Evolutionary conservation across 30 jellyfish, hydroid and myxozoan species (phyloP).

Genomic region (Aurelia coerulea): DNA sequence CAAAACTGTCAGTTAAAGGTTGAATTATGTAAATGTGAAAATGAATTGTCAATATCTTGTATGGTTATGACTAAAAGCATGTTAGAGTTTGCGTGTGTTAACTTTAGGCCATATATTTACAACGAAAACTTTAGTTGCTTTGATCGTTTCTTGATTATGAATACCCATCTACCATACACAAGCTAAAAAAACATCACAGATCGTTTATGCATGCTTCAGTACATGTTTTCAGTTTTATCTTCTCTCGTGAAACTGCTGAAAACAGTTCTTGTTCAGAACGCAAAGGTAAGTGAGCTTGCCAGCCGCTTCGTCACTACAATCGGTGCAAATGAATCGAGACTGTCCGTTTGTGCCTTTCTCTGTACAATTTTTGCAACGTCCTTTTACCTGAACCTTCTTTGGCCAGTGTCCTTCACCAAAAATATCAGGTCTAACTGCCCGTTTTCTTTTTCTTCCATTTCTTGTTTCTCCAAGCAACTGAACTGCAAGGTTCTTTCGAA

Average conservation of each 20-base stretch:
- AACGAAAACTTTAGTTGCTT: background rate
- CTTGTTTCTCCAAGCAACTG: too few relatives aligned
- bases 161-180: background rate
- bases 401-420: too few relatives aligned
- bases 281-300: constrained; percentile 11
- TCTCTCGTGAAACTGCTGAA: background rate
- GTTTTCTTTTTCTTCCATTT: too few relatives aligned
- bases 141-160: background rate
- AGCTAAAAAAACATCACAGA: background rate
- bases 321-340: constrained; percentile 22
- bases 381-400: too few relatives aligned
- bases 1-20: background rate
- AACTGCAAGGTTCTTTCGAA: too few relatives aligned
- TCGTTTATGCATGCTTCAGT: background rate
- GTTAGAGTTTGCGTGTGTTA: background rate
- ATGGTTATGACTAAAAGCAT: background rate
- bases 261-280: constrained; percentile 22
- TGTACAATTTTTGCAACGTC: too few relatives aligned
- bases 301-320: constrained; percentile 22
- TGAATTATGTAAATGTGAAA: background rate
- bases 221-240: background rate
- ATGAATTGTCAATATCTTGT: background rate
- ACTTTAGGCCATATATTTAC: background rate
- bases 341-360: too few relatives aligned
- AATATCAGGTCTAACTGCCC: too few relatives aligned